Conservation (phyloP, 2,888 invertebrate species). For the Ferdinandea cuprea region DNA sequence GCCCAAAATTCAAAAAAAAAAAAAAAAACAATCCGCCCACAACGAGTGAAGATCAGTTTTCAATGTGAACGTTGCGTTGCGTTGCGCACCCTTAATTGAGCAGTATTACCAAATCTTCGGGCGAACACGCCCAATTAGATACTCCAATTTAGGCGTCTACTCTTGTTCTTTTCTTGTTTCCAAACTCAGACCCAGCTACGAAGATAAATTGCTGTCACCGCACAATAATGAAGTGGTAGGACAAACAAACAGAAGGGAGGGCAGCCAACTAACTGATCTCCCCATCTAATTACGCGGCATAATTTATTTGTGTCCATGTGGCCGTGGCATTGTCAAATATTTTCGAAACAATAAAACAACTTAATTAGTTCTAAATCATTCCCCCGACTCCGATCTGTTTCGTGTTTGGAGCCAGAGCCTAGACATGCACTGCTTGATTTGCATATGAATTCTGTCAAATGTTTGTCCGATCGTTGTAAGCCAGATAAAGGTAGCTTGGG, state of each 20-base stretch:
- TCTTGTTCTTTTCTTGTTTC: conserved; percentile 35
- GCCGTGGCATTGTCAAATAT: conserved; percentile 71
- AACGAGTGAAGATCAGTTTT: conserved; percentile 38
- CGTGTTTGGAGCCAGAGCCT: conserved; percentile 2
- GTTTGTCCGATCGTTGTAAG: conserved; percentile 59
- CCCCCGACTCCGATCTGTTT: conserved; percentile 19
- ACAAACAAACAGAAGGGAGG: conserved; percentile 65
- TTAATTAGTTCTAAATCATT: conserved; percentile 74
- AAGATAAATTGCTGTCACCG: conserved; percentile 74
- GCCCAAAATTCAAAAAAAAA: too few relatives aligned
- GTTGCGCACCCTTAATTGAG: conserved; percentile 69
- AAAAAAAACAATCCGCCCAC: conserved; percentile 62
- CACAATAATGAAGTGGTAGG: conserved; percentile 70
- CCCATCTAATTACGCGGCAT: conserved; percentile 68
- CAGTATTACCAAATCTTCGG: conserved; percentile 50
- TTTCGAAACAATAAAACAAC: conserved; percentile 73
- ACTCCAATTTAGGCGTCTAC: conserved; percentile 46
- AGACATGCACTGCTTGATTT: conserved; percentile 38
- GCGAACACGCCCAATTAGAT: conserved; percentile 67
- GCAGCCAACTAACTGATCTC: conserved; percentile 25
- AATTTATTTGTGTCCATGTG: conserved; percentile 71
- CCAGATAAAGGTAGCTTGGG: conserved; percentile 50
- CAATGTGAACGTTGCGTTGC: too few relatives aligned
- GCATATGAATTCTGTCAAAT: conserved; percentile 70
- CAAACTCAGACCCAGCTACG: conserved; percentile 43